Conservation (phyloP, 2,888 invertebrate species). For the Craniophora ligustri region DNA sequence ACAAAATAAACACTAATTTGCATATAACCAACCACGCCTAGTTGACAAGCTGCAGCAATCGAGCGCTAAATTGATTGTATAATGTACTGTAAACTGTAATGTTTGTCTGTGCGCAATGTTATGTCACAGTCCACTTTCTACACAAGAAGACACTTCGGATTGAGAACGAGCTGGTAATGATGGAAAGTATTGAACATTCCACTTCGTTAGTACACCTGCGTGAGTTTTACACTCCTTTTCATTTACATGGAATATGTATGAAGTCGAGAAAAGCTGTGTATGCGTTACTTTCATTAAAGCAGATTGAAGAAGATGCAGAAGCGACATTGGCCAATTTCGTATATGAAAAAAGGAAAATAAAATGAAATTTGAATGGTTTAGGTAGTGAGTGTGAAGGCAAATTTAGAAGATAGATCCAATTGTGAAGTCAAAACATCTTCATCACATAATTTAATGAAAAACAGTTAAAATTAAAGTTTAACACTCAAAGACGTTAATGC, state of each 20-base stretch:
- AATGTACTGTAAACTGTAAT: conserved; percentile 56
- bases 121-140: conserved; percentile 48
- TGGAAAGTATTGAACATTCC: conserved; percentile 46
- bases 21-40: conserved; percentile 29
- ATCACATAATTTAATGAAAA: too few relatives aligned
- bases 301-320: too few relatives aligned
- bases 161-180: conserved; percentile 42
- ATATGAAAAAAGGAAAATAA: too few relatives aligned
- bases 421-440: too few relatives aligned
- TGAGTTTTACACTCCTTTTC: conserved; percentile 27
- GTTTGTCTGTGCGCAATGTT: conserved; percentile 54
- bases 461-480: neutral
- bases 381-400: too few relatives aligned
- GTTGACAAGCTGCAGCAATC: conserved; percentile 44
- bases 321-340: too few relatives aligned
- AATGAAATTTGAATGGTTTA: too few relatives aligned
- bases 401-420: too few relatives aligned
- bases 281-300: too few relatives aligned
- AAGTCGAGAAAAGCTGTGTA: neutral
- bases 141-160: conserved; percentile 49
- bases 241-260: conserved; percentile 7
- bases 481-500: too few relatives aligned
- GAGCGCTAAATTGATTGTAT: conserved; percentile 63
- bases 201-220: conserved; percentile 29
- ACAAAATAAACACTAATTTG: conserved; percentile 32